Base-by-base conservation (phyloP, 1,140 invertebrate species). In the Helicoverpa zea region DNA sequence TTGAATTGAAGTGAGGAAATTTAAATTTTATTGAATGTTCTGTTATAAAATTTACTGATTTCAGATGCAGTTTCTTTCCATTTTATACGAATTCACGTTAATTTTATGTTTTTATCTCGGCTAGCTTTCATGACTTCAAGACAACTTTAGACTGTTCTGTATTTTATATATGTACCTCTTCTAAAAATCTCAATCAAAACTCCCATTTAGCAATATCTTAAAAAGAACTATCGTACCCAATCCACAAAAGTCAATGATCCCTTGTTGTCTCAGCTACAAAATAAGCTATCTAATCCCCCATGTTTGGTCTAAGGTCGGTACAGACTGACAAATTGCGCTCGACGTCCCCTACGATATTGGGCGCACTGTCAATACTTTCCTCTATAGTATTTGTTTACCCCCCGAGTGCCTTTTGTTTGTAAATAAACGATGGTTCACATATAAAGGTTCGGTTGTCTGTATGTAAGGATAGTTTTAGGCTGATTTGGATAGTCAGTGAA, bases 301-400 rank as follows among this genome's bases (percentile, higher is more conserved):
- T 72, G 68, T 72, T 72, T 72, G 68, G 23, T 18, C 49, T 12
- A 16, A 7, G 68, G 68, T 13, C 68, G 23, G 49, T 54, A 72
- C 68, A 72, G 49, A 72, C 68, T n/a, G 68, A 72, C 68, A 72
- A 68, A 68, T 68, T 68, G 64, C 64, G 43, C 18, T 49, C 64
- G 63, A 47, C 16, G 18, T 13, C 68, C 68, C 68, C 52, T 51
- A 54, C 68, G 68, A 72, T 72, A 72, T 72, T 72, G 68, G 68
- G 18, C 68, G n/a, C 63, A 72, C 18, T 72, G 49, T 51, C 68
- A 72, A 54, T 51, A 68, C 64, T 68, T 72, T 51, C 18, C 49
- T 12, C 47, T 30, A 1, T 51, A 30, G 68, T 72, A 72, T 72
- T 72, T 72, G 68, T 49, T 72, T 72, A 52, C 68, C 23, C 23